Percentiles rank a stretch among this genome's conserved stretches.
Conservation (phyloP, 2,888 invertebrate species). For the Catocala fraxini region DNA sequence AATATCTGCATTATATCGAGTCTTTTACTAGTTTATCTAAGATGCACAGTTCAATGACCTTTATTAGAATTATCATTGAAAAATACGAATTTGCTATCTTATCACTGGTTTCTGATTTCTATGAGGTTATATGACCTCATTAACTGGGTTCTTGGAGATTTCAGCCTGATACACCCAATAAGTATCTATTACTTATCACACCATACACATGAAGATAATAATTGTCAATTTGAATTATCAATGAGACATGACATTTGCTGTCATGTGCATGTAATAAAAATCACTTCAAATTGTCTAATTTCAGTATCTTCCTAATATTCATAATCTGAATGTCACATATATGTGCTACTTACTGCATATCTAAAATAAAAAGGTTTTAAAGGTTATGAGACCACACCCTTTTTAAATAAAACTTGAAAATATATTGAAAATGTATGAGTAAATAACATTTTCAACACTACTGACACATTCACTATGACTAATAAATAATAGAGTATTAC, state of each 20-base stretch:
- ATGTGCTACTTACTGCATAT: too few relatives aligned
- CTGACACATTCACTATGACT: too few relatives aligned
- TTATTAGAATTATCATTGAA: conserved; percentile 62
- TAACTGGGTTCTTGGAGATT: conserved; percentile 14
- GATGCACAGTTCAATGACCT: conserved; percentile 63
- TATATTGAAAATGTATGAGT: not conserved
- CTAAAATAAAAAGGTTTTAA: conserved; percentile 1
- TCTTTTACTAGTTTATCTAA: conserved; percentile 31
- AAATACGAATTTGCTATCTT: conserved; percentile 50
- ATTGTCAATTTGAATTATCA: conserved; percentile 32
- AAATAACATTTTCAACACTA: not conserved
- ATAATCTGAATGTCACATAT: too few relatives aligned
- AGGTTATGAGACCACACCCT: conserved; percentile 50
- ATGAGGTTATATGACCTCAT: conserved; percentile 45
- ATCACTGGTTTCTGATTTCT: conserved; percentile 42
- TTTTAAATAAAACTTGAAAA: conserved; percentile 16
- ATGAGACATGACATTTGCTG: conserved; percentile 16
- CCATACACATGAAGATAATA: not conserved
- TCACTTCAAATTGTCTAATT: not conserved
- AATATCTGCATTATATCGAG: conserved; percentile 37
- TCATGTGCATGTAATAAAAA: not conserved
- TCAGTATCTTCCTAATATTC: not conserved
- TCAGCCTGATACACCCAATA: not conserved
- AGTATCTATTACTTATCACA: not conserved
- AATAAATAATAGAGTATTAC: too few relatives aligned